Conservation (phyloP, 2,113 vertebrate genomes). For the Nipponia nippon region DNA sequence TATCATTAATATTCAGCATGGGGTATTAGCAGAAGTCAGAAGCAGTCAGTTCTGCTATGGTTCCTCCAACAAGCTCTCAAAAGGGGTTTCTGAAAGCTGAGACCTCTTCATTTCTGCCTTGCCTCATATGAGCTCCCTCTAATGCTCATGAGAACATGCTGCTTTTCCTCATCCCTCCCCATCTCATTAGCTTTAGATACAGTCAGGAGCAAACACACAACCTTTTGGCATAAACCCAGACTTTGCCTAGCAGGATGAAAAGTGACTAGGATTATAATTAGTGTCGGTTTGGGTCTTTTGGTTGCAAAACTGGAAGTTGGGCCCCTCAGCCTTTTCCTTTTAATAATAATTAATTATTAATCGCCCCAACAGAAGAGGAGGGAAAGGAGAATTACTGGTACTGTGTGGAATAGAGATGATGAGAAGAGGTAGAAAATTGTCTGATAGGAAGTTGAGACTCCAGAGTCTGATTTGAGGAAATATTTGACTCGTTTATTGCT, state of each 20-base stretch:
- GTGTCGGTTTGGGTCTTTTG: neutral
- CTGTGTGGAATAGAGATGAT: neutral
- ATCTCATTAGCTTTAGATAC: neutral
- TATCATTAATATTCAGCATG: constrained; percentile 58
- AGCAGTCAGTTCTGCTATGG: constrained; percentile 56
- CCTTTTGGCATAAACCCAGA: neutral
- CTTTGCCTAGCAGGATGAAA: neutral
- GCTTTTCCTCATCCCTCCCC: neutral
- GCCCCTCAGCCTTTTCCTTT: neutral
- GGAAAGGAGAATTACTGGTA: constrained; percentile 13
- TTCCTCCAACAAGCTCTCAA: neutral
- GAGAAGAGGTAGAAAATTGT: neutral
- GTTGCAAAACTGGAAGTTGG: neutral
- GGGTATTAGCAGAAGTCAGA: constrained; percentile 55
- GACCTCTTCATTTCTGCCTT: constrained; percentile 18
- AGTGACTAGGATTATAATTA: neutral
- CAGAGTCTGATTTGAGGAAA: constrained; percentile 26
- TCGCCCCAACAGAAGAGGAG: neutral
- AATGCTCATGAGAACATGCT: neutral
- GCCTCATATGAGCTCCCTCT: neutral
- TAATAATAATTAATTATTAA: constrained; percentile 50
- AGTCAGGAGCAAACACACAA: neutral
- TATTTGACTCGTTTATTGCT: neutral
- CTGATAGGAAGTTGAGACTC: neutral
- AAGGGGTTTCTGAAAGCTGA: neutral